Evolutionary conservation across 2,888 invertebrate species (phyloP).

Genomic region (Euzetes globulus): DNA sequence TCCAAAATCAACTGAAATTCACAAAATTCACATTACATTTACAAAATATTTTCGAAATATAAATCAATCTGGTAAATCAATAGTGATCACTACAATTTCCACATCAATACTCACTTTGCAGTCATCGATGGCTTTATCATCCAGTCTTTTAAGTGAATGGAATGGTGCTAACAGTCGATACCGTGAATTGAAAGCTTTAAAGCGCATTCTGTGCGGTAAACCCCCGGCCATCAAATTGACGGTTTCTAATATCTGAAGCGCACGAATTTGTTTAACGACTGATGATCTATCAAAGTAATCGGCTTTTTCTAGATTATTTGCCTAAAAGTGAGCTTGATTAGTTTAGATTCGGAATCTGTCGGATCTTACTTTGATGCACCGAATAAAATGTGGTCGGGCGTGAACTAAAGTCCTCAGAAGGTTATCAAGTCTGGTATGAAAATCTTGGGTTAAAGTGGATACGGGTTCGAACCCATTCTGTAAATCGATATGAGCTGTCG

Average conservation of each 20-base stretch:
- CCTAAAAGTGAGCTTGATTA: too few relatives aligned
- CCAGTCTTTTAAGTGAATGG: constrained; percentile 49
- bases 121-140: constrained; percentile 57
- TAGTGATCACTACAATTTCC: too few relatives aligned
- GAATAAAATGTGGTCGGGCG: constrained; percentile 86
- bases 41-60: not conserved
- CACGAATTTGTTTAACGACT: constrained; percentile 79
- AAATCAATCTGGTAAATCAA: too few relatives aligned
- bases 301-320: constrained; percentile 72
- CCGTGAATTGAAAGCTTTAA: constrained; percentile 78
- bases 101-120: constrained; percentile 50
- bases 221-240: constrained; percentile 92
- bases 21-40: constrained; percentile 17
- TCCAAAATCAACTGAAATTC: constrained; percentile 58
- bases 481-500: constrained; percentile 73
- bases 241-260: constrained; percentile 83
- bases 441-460: constrained; percentile 79
- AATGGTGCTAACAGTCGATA: constrained; percentile 79
- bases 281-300: constrained; percentile 73
- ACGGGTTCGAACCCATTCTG: constrained; percentile 60
- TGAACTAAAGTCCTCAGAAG: constrained; percentile 81
- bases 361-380: constrained; percentile 70
- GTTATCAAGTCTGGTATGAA: constrained; percentile 86
- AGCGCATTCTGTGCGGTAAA: constrained; percentile 88
- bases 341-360: too few relatives aligned